A percentile compares a stretch with the other conserved stretches of the same genome.
Evolutionary conservation across 2,888 invertebrate species (phyloP).

Genomic region (Meghimatium bilineatum): DNA sequence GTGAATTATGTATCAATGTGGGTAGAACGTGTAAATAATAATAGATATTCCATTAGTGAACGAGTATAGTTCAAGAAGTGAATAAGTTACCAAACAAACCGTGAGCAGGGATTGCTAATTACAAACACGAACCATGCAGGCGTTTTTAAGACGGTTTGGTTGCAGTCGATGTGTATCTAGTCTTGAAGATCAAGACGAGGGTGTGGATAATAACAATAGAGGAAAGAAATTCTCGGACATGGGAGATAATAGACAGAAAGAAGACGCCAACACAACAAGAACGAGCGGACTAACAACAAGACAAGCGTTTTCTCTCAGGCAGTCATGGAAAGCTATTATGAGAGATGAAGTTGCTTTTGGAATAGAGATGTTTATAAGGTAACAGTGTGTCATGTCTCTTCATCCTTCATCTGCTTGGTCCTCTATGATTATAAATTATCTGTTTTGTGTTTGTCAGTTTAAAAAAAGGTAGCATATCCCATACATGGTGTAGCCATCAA

Average conservation of each 20-base stretch:
- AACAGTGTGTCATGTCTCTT: not conserved
- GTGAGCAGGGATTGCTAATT: not conserved
- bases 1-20: too few species aligned
- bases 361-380: slow-evolving; percentile 45
- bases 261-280: not conserved
- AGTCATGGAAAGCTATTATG: slow-evolving; percentile 51
- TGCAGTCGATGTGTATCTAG: not conserved
- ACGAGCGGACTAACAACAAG: slow-evolving; percentile 35
- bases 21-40: not conserved
- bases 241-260: slow-evolving; percentile 12
- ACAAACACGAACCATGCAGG: slow-evolving; percentile 3
- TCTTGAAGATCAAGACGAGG: not conserved
- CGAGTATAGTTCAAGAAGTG: too few species aligned
- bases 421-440: too few species aligned
- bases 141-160: not conserved
- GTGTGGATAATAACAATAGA: slow-evolving; percentile 38
- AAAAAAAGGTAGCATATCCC: too few species aligned
- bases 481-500: too few species aligned
- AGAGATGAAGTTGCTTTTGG: slow-evolving; percentile 38
- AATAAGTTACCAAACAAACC: not conserved
- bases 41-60: not conserved
- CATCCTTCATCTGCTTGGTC: too few species aligned
- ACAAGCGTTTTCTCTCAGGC: slow-evolving; percentile 50
- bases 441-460: too few species aligned
- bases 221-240: slow-evolving; percentile 36